Conservation (phyloP, 2,797 vertebrate genomes). For the Knipowitschia caucasica region DNA sequence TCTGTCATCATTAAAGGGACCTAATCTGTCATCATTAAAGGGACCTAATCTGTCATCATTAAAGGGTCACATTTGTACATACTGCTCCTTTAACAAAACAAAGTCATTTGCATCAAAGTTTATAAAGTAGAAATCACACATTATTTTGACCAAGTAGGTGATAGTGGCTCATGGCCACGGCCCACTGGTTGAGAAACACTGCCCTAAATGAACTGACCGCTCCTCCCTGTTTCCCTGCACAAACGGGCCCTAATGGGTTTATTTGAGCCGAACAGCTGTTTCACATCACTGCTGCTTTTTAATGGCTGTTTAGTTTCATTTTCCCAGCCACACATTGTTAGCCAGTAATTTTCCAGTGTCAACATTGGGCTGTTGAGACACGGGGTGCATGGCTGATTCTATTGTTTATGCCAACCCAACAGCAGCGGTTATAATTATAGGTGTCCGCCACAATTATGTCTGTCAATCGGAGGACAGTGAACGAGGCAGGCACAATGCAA, state of each 20-base stretch:
- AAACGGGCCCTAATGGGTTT: conserved; percentile 3
- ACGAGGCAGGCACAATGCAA: conserved; percentile 31
- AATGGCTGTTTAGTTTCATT: conserved; percentile 11
- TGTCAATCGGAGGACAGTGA: conserved; percentile 24
- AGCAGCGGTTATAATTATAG: conserved; percentile 34
- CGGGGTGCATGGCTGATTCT: conserved; percentile 17
- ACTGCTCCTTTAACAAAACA: too few relatives aligned
- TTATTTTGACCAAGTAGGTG: too few relatives aligned
- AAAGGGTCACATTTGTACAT: too few relatives aligned
- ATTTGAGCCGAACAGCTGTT: conserved; percentile 9
- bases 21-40: too few relatives aligned
- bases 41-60: too few relatives aligned
- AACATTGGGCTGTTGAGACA: conserved; percentile 16
- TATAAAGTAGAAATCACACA: too few relatives aligned
- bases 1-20: too few relatives aligned
- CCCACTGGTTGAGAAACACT: too few relatives aligned
- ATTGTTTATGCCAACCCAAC: conserved; percentile 18
- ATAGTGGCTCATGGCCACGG: too few relatives aligned
- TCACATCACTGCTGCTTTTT: conserved; percentile 9
- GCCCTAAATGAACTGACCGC: not conserved
- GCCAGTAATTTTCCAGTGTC: conserved; percentile 10
- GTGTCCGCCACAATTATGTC: conserved; percentile 32
- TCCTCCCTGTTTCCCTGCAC: not conserved
- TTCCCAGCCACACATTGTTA: conserved; percentile 11
- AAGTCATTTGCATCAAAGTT: too few relatives aligned